Conservation (phyloP, 2,797 vertebrate genomes). For the Acomys russatus region DNA sequence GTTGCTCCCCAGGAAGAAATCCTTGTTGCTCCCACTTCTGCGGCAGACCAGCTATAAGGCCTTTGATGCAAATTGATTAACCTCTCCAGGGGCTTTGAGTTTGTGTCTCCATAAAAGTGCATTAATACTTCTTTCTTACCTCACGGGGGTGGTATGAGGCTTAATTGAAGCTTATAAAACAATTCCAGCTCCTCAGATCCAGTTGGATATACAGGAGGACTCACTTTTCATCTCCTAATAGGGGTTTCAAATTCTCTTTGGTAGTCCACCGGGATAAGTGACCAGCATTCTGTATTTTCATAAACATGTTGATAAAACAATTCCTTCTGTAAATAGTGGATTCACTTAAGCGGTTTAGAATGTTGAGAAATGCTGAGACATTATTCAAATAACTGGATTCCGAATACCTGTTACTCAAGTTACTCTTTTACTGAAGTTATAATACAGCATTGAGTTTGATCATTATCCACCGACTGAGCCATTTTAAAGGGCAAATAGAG, state of each 20-base stretch:
- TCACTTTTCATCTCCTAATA: slow-evolving; percentile 66
- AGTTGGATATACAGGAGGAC: slow-evolving; percentile 61
- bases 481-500: background rate
- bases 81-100: slow-evolving; percentile 76
- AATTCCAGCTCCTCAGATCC: slow-evolving; percentile 69
- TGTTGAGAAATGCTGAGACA: slow-evolving; percentile 10
- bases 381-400: slow-evolving; percentile 22
- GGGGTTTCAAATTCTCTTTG: slow-evolving; percentile 63
- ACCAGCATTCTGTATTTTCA: slow-evolving; percentile 56
- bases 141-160: slow-evolving; percentile 79
- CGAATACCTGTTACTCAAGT: slow-evolving; percentile 41
- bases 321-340: slow-evolving; percentile 54
- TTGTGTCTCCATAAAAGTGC: slow-evolving; percentile 70
- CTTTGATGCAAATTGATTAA: slow-evolving; percentile 78
- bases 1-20: slow-evolving; percentile 79
- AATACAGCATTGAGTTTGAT: background rate
- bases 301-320: slow-evolving; percentile 56
- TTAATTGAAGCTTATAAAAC: slow-evolving; percentile 80
- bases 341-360: slow-evolving; percentile 49
- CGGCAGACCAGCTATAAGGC: slow-evolving; percentile 27
- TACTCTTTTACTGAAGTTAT: background rate
- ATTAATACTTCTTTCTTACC: slow-evolving; percentile 72
- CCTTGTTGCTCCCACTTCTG: slow-evolving; percentile 68
- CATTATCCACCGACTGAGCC: background rate
- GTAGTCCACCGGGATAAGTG: slow-evolving; percentile 34